These are phyloP conservation scores for Erannis defoliaria DNA, from an alignment of 2,888 invertebrate species.

Conservation along the genomic window DNA sequence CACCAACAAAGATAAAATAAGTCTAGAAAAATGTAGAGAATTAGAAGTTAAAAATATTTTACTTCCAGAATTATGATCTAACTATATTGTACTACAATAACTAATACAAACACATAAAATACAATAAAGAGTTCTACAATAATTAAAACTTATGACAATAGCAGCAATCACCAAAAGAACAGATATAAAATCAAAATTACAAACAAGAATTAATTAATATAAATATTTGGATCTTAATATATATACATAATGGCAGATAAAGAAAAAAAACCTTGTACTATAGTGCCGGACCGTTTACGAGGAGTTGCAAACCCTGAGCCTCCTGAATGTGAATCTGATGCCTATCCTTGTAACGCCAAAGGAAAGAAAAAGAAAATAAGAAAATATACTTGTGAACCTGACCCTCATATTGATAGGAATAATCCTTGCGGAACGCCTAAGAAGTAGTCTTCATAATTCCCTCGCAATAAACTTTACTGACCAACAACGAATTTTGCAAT, in stretches of 20 bases:
- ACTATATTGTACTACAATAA: too few species aligned
- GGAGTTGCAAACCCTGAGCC: conserved; percentile 11
- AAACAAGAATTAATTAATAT: not conserved
- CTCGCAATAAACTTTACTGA: too few species aligned
- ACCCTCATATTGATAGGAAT: conserved; percentile 1
- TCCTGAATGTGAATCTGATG: conserved; percentile 18
- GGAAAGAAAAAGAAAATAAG: conserved; percentile 12
- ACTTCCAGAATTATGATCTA: too few species aligned
- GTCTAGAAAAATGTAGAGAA: too few species aligned
- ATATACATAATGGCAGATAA: not conserved
- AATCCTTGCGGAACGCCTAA: conserved; percentile 19
- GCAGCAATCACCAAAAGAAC: too few species aligned
- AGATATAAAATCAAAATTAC: not conserved
- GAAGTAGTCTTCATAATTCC: not conserved
- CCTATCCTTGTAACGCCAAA: conserved; percentile 8
- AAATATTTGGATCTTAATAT: not conserved
- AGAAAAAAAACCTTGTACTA: conserved; percentile 15
- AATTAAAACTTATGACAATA: too few species aligned
- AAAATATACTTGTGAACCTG: conserved; percentile 20
- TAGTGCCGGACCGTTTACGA: conserved; percentile 10
- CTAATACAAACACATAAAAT: too few species aligned
- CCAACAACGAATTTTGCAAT: not conserved
- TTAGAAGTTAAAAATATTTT: too few species aligned
- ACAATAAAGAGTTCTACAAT: too few species aligned
- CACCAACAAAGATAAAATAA: too few species aligned